Base-by-base conservation (phyloP, 2,888 invertebrate genomes). In the Xestia rhomboidea region DNA sequence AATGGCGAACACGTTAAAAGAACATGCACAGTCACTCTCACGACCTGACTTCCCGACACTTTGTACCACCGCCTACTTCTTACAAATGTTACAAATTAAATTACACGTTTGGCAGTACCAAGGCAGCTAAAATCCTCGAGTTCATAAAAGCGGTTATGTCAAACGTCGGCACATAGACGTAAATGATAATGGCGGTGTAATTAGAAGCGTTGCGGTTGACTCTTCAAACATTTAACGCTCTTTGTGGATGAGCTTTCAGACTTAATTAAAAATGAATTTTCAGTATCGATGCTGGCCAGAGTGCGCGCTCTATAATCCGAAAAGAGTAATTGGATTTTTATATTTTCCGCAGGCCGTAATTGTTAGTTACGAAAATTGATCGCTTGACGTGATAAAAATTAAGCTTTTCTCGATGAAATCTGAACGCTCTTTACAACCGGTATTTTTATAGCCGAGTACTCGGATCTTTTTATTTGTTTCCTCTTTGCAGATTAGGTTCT, bases 1-100 rank as follows among this genome's bases (percentile, higher is more conserved):
- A 95, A 94, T 92, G 91, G 91, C 87, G 90, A 90, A 92, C 91
- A 89, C 87, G 91, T 90, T 90, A 90, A 92, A 91, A 91, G 91
- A 92, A 93, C 91, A 87, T 87, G 89, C 89, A 85, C 82, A 83
- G 92, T 94, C 94, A 94, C 88, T 85, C 88, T 88, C 87, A 73
- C 87, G 77, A 81, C 81, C 84, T 88, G 89, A 89, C 91, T 91
- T 90, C 83, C 87, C 84, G 75, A 81, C 85, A 82, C 74, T 85
- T 83, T 81, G 75, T 74, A 73, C 73, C 54, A 64, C 81, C 84
- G 71, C 41, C 69, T 60, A 68, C 68, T 84, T 76, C 68, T 79
- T 87, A 79, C 79, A 78, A 77, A 76, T 78, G 76, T 79, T 71
- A 78, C 77, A 80, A 84, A 79, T 85, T 79, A 77, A 84, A 84